Conservation (phyloP, 92 coral and sea anemone genomes). For the Epizoanthus ramosus region DNA sequence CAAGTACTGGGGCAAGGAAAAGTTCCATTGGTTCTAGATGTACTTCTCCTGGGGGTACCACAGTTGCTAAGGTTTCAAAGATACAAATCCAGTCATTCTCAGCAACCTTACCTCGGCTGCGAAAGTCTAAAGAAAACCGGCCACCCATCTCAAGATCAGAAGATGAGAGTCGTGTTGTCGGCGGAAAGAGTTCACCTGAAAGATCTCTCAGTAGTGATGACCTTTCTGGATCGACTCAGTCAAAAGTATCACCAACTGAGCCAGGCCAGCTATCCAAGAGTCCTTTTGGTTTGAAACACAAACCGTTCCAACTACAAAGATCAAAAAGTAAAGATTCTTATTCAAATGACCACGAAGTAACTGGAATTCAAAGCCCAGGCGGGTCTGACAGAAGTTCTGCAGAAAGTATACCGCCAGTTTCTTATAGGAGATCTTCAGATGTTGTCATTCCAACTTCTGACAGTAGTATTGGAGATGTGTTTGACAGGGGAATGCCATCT, state of each 20-base stretch:
- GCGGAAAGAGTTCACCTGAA: constrained; percentile 46
- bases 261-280: constrained; percentile 52
- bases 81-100: constrained; percentile 94
- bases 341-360: constrained; percentile 57
- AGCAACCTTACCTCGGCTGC: constrained; percentile 67
- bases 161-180: constrained; percentile 57
- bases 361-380: constrained; percentile 28
- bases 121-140: constrained; percentile 66
- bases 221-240: constrained; percentile 43
- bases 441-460: not conserved
- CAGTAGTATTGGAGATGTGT: constrained; percentile 22
- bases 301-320: constrained; percentile 57
- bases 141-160: constrained; percentile 62
- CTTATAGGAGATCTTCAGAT: constrained; percentile 16
- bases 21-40: constrained; percentile 70
- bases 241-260: constrained; percentile 32
- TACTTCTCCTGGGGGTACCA: constrained; percentile 82
- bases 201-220: constrained; percentile 55
- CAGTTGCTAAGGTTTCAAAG: constrained; percentile 82
- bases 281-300: constrained; percentile 65
- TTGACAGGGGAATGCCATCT: constrained; percentile 20
- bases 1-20: constrained; percentile 45
- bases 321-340: constrained; percentile 38
- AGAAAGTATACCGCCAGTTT: constrained; percentile 12
- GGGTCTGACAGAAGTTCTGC: constrained; percentile 26